Conservation (phyloP, 2,888 invertebrate genomes). For the Aphrophora alni region DNA sequence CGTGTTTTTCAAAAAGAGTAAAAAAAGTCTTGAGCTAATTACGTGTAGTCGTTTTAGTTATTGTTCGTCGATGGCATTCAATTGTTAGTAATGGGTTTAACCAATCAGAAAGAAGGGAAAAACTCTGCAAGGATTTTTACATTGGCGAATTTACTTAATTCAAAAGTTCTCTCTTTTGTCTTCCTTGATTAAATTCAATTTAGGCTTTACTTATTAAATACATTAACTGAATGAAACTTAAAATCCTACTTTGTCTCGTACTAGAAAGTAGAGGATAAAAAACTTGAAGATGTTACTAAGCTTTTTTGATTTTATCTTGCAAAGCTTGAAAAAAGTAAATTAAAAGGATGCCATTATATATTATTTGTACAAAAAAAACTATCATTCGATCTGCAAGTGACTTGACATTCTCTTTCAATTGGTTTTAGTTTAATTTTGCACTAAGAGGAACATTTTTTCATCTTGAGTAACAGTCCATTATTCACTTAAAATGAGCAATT, state of each 20-base stretch:
- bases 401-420: too few relatives aligned
- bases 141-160: slow-evolving; percentile 24
- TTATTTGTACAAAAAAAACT: too few relatives aligned
- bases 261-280: too few relatives aligned
- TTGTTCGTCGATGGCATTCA: slow-evolving; percentile 38
- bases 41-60: slow-evolving; percentile 27
- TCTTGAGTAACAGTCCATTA: too few relatives aligned
- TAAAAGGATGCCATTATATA: too few relatives aligned
- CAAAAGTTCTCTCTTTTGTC: slow-evolving; percentile 35
- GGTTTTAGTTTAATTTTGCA: too few relatives aligned
- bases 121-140: slow-evolving; percentile 26
- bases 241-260: background rate
- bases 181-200: slow-evolving; percentile 20
- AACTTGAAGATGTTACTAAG: too few relatives aligned
- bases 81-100: slow-evolving; percentile 40
- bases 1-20: background rate
- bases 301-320: too few relatives aligned
- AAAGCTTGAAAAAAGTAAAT: too few relatives aligned
- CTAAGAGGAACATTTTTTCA: too few relatives aligned
- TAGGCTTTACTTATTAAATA: background rate
- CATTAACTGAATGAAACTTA: background rate
- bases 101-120: slow-evolving; percentile 41
- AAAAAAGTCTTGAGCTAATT: slow-evolving; percentile 38
- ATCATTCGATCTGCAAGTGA: too few relatives aligned
- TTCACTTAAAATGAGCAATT: too few relatives aligned